Evolutionary conservation across 2,797 vertebrate genomes (phyloP).

Genomic region (Myotis daubentonii): DNA sequence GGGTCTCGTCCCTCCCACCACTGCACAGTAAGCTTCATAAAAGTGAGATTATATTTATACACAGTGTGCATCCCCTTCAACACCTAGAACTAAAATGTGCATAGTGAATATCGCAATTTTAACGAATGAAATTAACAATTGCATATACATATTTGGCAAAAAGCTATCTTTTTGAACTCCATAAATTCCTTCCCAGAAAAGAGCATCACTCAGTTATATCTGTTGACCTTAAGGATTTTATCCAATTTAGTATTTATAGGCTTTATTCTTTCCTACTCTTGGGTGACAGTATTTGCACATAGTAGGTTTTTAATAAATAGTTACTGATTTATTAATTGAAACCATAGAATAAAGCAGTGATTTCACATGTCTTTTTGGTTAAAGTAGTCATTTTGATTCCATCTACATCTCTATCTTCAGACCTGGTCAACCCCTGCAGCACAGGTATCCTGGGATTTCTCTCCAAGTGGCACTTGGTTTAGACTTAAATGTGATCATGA

Average conservation of each 20-base stretch:
- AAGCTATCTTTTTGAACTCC: constrained; percentile 15
- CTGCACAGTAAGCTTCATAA: neutral
- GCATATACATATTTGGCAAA: constrained; percentile 1
- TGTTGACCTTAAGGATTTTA: constrained; percentile 24
- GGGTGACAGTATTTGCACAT: neutral
- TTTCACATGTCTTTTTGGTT: neutral
- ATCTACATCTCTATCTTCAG: neutral
- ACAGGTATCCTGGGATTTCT: neutral
- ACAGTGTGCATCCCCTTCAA: neutral
- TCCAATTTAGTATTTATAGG: neutral
- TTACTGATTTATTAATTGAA: constrained; percentile 34
- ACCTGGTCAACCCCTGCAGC: neutral
- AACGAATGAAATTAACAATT: constrained; percentile 51
- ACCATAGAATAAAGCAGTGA: neutral
- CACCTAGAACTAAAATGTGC: constrained; percentile 26
- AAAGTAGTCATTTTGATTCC: neutral
- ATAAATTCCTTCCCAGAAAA: neutral
- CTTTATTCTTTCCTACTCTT: constrained; percentile 17
- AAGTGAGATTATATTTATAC: neutral
- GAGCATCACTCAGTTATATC: neutral
- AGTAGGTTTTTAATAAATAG: constrained; percentile 49
- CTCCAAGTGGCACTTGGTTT: neutral
- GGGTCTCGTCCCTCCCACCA: neutral
- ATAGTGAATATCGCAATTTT: constrained; percentile 23
- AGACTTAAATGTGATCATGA: constrained; percentile 2